phyloP scores from a whole-genome alignment of 2,113 vertebrate species.

The Rissa tridactyla region DNA sequence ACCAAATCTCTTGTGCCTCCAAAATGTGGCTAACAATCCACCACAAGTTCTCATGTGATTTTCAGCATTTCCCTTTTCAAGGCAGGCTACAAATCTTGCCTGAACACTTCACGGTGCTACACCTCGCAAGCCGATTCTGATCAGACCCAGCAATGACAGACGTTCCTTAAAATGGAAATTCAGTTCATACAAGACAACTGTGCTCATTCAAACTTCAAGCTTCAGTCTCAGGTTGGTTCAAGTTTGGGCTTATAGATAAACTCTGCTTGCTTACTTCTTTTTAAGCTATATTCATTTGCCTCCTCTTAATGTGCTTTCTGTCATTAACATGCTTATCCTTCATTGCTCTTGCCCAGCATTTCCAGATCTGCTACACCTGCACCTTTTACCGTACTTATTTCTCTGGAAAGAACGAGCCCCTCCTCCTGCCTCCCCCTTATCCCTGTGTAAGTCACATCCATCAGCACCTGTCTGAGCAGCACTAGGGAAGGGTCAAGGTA shows the following conservation, averaged over 20 bases:
- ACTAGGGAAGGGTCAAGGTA: not conserved
- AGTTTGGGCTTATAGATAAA: not conserved
- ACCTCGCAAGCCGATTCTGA: not conserved
- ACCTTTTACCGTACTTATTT: not conserved
- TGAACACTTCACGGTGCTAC: not conserved
- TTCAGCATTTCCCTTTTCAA: not conserved
- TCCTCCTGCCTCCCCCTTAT: not conserved
- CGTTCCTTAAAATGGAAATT: not conserved
- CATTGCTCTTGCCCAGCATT: not conserved
- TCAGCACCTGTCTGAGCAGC: not conserved
- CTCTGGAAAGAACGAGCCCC: not conserved
- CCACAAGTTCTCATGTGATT: not conserved
- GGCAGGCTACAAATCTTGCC: not conserved
- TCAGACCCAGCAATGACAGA: not conserved
- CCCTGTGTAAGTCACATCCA: slow-evolving; percentile 27
- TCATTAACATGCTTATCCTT: not conserved
- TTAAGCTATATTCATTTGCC: not conserved
- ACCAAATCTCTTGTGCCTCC: not conserved
- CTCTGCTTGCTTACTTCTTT: not conserved
- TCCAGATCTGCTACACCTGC: not conserved
- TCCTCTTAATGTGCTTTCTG: not conserved
- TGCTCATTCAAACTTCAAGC: not conserved
- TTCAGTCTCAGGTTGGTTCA: not conserved
- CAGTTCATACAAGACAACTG: not conserved
- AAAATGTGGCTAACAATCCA: not conserved